phyloP scores from a whole-genome alignment of 2,113 vertebrate genomes.

The Lucifuga dentata region DNA sequence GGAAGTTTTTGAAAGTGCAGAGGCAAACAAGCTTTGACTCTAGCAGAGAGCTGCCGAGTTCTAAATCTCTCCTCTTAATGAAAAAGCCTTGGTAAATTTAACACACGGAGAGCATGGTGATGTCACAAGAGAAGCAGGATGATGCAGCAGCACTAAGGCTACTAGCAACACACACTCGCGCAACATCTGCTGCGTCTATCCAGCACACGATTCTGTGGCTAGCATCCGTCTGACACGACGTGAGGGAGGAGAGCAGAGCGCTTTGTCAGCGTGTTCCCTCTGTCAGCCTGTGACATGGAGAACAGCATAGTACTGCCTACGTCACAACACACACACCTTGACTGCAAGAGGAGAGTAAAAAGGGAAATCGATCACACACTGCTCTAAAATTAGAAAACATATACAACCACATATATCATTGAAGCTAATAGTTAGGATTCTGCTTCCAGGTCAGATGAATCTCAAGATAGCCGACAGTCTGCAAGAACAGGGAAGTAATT shows the following conservation, averaged over 20 bases:
- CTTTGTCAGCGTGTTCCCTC: slow-evolving; percentile 38
- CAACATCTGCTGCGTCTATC: not conserved
- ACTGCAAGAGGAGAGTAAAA: slow-evolving; percentile 10
- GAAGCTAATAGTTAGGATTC: not conserved
- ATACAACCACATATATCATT: not conserved
- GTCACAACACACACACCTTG: slow-evolving; percentile 22
- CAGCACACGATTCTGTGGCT: not conserved
- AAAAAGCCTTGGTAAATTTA: slow-evolving; percentile 11
- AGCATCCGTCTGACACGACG: slow-evolving; percentile 13
- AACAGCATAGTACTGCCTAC: not conserved
- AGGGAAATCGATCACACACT: not conserved
- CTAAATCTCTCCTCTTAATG: slow-evolving; percentile 16
- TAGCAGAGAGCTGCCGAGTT: slow-evolving; percentile 10
- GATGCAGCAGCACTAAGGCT: not conserved
- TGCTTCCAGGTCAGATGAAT: slow-evolving; percentile 1
- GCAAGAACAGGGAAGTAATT: not conserved
- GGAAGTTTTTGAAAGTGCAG: too few relatives aligned
- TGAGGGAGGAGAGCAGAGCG: slow-evolving; percentile 20
- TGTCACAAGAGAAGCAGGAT: not conserved
- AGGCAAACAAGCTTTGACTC: too few relatives aligned
- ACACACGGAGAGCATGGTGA: slow-evolving; percentile 10
- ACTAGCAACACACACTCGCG: not conserved
- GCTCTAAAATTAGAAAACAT: slow-evolving; percentile 10
- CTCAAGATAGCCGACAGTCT: not conserved
- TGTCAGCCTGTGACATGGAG: slow-evolving; percentile 12